Conservation (phyloP, 2,113 vertebrate species). For the Octodon degus region DNA sequence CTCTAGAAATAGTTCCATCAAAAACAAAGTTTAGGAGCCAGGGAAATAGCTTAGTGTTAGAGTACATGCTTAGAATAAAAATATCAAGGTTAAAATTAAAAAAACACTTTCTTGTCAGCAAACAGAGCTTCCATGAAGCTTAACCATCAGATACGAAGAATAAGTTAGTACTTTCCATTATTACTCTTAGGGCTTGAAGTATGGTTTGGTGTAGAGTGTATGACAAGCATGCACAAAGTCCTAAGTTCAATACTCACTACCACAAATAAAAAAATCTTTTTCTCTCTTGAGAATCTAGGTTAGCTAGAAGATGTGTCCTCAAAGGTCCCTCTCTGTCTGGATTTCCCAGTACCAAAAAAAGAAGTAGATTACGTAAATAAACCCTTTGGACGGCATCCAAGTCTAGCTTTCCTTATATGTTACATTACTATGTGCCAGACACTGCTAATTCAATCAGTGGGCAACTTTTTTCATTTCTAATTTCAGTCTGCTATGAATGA, state of each 20-base stretch:
- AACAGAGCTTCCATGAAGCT: constrained; percentile 12
- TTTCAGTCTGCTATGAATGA: constrained; percentile 68
- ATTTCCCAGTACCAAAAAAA: not conserved
- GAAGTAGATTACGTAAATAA: constrained; percentile 48
- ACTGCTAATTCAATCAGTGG: constrained; percentile 63
- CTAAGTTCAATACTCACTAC: not conserved
- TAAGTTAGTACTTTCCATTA: not conserved
- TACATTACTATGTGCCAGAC: constrained; percentile 67
- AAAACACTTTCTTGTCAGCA: not conserved
- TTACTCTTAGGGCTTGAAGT: not conserved
- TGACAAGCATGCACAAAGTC: not conserved
- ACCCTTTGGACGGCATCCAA: constrained; percentile 62
- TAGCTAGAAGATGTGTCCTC: not conserved
- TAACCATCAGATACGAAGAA: not conserved
- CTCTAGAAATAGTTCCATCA: constrained; percentile 47
- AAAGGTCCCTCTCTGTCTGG: not conserved
- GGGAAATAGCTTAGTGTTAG: not conserved
- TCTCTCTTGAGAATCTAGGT: not conserved
- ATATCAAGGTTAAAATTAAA: constrained; percentile 11
- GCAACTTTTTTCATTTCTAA: constrained; percentile 61
- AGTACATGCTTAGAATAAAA: not conserved
- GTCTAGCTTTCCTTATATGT: constrained; percentile 62
- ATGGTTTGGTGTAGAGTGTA: not conserved
- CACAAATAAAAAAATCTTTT: not conserved
- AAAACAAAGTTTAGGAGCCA: not conserved